Evolutionary conservation across 2,797 vertebrate genomes (phyloP), one percentile per base, ranked within the genome.

Genomic region (Rhynchotus rufescens): DNA sequence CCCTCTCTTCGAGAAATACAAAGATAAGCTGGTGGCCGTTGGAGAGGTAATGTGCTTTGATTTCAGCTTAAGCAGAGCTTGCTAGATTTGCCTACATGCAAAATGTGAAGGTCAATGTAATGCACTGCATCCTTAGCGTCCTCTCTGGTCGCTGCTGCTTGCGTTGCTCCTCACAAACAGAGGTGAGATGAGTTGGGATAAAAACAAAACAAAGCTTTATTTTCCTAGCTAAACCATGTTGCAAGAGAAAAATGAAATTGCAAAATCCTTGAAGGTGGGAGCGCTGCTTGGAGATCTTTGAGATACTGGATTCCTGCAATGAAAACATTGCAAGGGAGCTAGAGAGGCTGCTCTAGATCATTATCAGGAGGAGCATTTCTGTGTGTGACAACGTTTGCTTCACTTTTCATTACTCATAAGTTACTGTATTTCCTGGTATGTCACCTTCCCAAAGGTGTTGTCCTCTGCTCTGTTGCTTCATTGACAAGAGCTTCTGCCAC

Each of bases 1-100:
- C 59, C 86, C 25, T 4, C 89, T 90, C 17, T 97, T 98, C 45
- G 81, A 97, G 74, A 93, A 94, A 72, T 90, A 97, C 92, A 92
- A 83, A 90, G 95, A 93, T 54, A 72, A 95, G 1, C 92, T 97
- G 15, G 92, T 97, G 11, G 91, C 95, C 42, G 38, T 93, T 21
- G 96, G 95, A 81, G 88, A 97, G 95, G 92, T 96, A 94, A 61
- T 57, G 56, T 86, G 75, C 76, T 94, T 61, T 64, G 34, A 71
- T 80, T 89, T 91, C 78, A 92, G 42, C 57, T 32, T 61, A 75
- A 30, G 8, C 44, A 68, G 69, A 64, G 21, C 34, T 26, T 60
- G 45, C 45, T 93, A 57, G 36, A 49, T 47, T 49, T 65, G 34
- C 5, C 15, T 60, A 2, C 21, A 26, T 17, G 65, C 52, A 77